phyloP scores from a whole-genome alignment of 2,888 invertebrate species.

The Rhagophthalmus giganteus region DNA sequence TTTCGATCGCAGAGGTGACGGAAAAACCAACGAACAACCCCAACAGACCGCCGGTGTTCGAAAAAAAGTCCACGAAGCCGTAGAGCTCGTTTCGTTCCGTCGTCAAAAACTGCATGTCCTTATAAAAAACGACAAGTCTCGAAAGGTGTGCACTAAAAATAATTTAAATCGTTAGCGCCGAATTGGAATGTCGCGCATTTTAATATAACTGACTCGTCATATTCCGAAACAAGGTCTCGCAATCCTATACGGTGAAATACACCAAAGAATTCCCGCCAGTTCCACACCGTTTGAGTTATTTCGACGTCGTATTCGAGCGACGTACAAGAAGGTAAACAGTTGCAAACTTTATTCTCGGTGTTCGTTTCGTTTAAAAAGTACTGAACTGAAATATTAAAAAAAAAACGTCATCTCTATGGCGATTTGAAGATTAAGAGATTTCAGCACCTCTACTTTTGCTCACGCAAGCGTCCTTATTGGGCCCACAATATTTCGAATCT shows the following conservation, averaged over 20 bases:
- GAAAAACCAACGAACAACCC: slow-evolving; percentile 68
- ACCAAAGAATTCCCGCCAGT: slow-evolving; percentile 8
- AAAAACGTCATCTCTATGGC: too few relatives aligned
- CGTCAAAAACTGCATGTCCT: slow-evolving; percentile 64
- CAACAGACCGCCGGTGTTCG: slow-evolving; percentile 62
- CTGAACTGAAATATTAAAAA: too few relatives aligned
- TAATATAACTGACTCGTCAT: too few relatives aligned
- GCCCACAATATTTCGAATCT: too few relatives aligned
- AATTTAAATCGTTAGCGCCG: not conserved
- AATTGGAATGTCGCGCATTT: too few relatives aligned
- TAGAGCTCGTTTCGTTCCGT: slow-evolving; percentile 62
- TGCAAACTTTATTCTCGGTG: slow-evolving; percentile 3
- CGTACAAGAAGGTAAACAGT: slow-evolving; percentile 16
- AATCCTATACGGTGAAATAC: too few relatives aligned
- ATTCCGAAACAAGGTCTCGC: too few relatives aligned
- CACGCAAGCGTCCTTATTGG: too few relatives aligned
- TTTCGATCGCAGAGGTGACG: slow-evolving; percentile 64
- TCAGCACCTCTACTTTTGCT: too few relatives aligned
- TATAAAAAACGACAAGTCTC: slow-evolving; percentile 70
- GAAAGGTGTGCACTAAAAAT: slow-evolving; percentile 59
- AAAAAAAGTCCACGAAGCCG: slow-evolving; percentile 61
- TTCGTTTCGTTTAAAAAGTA: too few relatives aligned
- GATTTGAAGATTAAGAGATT: too few relatives aligned
- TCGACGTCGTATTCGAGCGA: slow-evolving; percentile 12
- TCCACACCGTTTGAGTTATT: slow-evolving; percentile 15